Evolutionary conservation across 1,140 invertebrate genomes (phyloP).

Genomic region (Drosophila pruinosa): DNA sequence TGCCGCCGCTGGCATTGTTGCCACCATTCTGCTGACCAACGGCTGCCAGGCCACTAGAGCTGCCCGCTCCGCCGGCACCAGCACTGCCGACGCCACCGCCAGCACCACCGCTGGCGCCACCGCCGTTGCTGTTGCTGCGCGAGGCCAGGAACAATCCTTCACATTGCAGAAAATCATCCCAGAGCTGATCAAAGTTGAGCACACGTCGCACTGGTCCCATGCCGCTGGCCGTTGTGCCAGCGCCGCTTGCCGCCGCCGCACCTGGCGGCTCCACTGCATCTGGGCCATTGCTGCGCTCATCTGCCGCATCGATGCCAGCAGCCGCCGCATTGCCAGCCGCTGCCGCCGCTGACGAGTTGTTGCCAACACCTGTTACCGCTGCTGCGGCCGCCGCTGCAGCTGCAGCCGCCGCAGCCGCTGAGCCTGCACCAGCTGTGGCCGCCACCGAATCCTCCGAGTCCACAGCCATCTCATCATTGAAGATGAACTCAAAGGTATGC

Average conservation of each 20-base stretch:
- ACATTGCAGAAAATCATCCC: conserved; percentile 76
- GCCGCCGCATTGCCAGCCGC: background rate
- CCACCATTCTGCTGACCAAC: background rate
- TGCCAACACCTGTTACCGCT: too few relatives aligned
- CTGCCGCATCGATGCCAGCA: conserved; percentile 83
- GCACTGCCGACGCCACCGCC: background rate
- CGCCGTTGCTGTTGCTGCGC: conserved; percentile 35
- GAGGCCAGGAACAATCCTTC: conserved; percentile 65
- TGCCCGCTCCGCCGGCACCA: background rate
- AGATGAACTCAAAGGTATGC: conserved; percentile 75
- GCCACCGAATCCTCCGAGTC: conserved; percentile 57
- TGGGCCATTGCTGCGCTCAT: conserved; percentile 83
- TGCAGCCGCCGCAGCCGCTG: conserved; percentile 15
- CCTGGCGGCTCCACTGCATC: conserved; percentile 55
- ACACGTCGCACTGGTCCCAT: conserved; percentile 47
- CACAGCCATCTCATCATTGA: conserved; percentile 74
- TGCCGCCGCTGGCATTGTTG: background rate
- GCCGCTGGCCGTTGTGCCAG: background rate
- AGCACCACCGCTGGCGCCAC: background rate
- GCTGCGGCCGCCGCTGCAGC: conserved; percentile 21
- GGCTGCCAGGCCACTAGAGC: too few relatives aligned
- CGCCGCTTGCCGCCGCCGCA: background rate
- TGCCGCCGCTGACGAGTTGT: conserved; percentile 26
- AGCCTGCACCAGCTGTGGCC: background rate
- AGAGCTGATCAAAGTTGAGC: conserved; percentile 72